Base-by-base conservation (phyloP, 2,113 vertebrate genomes). In the Tragulus kanchil region DNA sequence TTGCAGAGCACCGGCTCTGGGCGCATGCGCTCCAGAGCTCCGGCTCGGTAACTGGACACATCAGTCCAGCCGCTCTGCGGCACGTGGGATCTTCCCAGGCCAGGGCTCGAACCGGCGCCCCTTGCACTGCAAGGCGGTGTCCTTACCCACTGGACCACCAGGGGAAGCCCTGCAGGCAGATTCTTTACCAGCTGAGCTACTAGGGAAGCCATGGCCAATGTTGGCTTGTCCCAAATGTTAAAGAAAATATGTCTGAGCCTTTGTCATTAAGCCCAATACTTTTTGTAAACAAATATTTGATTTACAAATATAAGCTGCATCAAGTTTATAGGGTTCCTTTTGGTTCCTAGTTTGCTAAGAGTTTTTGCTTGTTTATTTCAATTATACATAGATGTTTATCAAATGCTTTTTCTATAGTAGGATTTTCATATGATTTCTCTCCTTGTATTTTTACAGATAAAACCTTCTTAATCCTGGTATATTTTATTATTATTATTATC, bases 301-400 rank as follows among this genome's bases (percentile, higher is more conserved):
- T 90, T 93, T 91, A 26, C 61, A 91, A 50, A 52, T 81, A n/a
- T 36, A 81, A 79, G 21, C 28, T 87, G 36, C 31, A n/a, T 67
- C 25, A 65, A 75, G 26, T 48, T 90, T 50, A 90, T 48, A 58
- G 75, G 90, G 11, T 75, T 85, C 52, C 26, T 15, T 96, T 92
- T 59, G 52, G 64, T 59, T 65, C 31, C 61, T 87, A 54, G 85
- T 79, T 90, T 78, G 31, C 56, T 93, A n/a, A 82, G 65, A 90
- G 16, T 71, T 85, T 85, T 90, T 82, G 5, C 88, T 83, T 54
- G 6, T 84, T 78, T 93, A 65, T 82, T 62, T 95, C 69, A 48
- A 52, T 94, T 87, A 90, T 48, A 78, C 90, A 65, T 59, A 79
- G 28, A 56, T 13, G 28, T 84, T 62, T 92, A 64, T 85, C 88